phyloP scores from a whole-genome alignment of 2,888 invertebrate species.

The Ctenicera cuprea region DNA sequence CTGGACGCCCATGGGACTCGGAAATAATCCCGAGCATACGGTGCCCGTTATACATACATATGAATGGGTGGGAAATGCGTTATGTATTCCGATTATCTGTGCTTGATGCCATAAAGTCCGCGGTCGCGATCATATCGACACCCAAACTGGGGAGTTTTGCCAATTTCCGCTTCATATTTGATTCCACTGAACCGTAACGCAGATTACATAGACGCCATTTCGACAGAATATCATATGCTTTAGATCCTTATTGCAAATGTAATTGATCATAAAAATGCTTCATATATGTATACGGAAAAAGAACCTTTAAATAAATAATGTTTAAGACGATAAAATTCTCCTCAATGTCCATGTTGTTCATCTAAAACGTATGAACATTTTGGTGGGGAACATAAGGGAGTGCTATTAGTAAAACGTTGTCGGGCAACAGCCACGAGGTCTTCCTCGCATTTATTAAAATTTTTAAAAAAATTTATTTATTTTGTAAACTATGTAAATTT shows the following conservation, averaged over 20 bases:
- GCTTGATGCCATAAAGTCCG: constrained; percentile 15
- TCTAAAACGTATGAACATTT: no score
- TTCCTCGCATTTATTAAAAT: no score
- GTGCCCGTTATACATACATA: constrained; percentile 24
- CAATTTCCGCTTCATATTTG: constrained; percentile 35
- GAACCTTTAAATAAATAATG: no score
- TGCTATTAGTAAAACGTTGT: no score
- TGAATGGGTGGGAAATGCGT: constrained; percentile 18
- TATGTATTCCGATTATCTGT: constrained; percentile 27
- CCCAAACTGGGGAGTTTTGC: constrained; percentile 22
- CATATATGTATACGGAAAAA: no score
- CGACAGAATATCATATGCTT: not conserved
- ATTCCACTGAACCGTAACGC: constrained; percentile 18
- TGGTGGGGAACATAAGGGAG: no score
- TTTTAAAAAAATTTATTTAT: no score
- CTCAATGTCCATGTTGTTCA: no score
- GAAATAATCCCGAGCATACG: constrained; percentile 22
- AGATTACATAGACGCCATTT: constrained; percentile 20
- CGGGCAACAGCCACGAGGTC: no score
- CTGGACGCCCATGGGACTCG: constrained; percentile 25
- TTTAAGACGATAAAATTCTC: no score
- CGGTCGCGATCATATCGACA: constrained; percentile 19
- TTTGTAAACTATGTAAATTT: no score
- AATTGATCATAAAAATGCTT: constrained; percentile 7
- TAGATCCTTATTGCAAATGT: not conserved